A percentile compares a stretch with the other conserved stretches of the same genome.
Evolutionary conservation across 2,888 invertebrate genomes (phyloP).

Genomic region (Lysandra bellargus): DNA sequence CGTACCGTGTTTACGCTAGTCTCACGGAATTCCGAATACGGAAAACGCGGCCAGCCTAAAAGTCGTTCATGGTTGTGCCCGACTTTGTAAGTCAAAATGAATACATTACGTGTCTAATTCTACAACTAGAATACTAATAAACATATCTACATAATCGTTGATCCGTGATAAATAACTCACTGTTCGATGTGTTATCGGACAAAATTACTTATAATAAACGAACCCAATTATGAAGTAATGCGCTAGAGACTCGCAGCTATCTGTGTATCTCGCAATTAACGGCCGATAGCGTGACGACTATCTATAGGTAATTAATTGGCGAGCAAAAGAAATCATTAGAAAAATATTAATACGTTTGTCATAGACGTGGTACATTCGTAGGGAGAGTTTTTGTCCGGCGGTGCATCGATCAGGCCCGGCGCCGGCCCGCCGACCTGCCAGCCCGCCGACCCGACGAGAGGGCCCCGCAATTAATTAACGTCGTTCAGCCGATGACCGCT

Average conservation of each 20-base stretch:
- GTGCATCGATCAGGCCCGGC: slow-evolving; percentile 6
- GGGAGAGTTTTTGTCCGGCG: slow-evolving; percentile 14
- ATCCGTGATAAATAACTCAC: slow-evolving; percentile 22
- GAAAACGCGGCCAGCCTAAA: no score
- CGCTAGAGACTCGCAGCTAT: slow-evolving; percentile 20
- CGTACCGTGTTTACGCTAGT: no score
- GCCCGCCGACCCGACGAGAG: slow-evolving; percentile 16
- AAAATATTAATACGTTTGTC: slow-evolving; percentile 28
- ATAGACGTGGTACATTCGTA: not conserved
- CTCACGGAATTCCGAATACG: no score
- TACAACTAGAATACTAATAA: slow-evolving; percentile 26
- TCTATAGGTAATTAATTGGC: slow-evolving; percentile 28
- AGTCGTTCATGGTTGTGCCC: no score
- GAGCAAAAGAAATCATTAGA: slow-evolving; percentile 22
- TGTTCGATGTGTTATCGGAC: slow-evolving; percentile 7
- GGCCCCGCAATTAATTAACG: slow-evolving; percentile 40
- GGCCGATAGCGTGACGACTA: slow-evolving; percentile 29
- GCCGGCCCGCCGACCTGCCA: slow-evolving; percentile 1
- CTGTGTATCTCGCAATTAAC: slow-evolving; percentile 21
- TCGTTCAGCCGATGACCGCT: slow-evolving; percentile 36
- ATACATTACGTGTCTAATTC: not conserved
- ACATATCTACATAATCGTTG: slow-evolving; percentile 27
- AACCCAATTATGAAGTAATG: slow-evolving; percentile 28
- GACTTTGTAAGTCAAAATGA: not conserved
- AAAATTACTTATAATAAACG: slow-evolving; percentile 26